Base-by-base conservation (phyloP, 1,140 invertebrate genomes). In the Gerris buenoi region DNA sequence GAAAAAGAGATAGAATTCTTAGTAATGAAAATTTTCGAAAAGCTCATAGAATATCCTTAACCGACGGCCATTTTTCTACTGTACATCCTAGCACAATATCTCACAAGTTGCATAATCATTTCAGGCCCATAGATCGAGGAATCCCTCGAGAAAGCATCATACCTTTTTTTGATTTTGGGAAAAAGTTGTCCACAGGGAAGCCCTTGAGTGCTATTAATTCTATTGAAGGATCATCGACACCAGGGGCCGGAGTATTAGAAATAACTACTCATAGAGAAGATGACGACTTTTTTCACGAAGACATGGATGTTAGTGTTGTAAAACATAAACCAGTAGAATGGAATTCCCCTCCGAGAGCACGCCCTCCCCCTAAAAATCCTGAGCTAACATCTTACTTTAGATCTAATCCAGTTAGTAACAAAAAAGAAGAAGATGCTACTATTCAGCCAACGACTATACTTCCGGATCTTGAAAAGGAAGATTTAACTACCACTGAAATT, bases 151-250 rank as follows among this genome's bases (percentile, higher is more conserved):
- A 72, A n/a, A 61, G 67, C 25, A 65, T 72, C 27, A 60, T 70
- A n/a, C 71, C 70, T 1, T 72, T 72, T 64, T 46, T 72, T n/a
- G 70, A 72, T 33, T 72, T 72, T 27, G 71, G 71, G 10, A 29
- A 67, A 14, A 72, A 72, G 28, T 33, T 72, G 18, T 69, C 71
- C 15, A 69, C 66, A 46, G 62, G 64, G 10, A 67, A 65, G 18
- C 68, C 71, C 1, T 70, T 70, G 1, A 69, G 67, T 59, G 69
- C 67, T 0, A 63, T 67, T 25, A 70, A 71, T 64, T 72, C 70
- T 18, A 68, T 70, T 15, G 71, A 71, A 56, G 68, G 63, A 10
- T 70, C 67, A 10, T 71, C 70, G 14, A 69, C 65, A 2, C 64
- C 46, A 56, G 25, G 65, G 63, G 25, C n/a, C 18, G 22, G 23